Evolutionary conservation across 2,113 vertebrate species (phyloP).

Genomic region (Talpa occidentalis): DNA sequence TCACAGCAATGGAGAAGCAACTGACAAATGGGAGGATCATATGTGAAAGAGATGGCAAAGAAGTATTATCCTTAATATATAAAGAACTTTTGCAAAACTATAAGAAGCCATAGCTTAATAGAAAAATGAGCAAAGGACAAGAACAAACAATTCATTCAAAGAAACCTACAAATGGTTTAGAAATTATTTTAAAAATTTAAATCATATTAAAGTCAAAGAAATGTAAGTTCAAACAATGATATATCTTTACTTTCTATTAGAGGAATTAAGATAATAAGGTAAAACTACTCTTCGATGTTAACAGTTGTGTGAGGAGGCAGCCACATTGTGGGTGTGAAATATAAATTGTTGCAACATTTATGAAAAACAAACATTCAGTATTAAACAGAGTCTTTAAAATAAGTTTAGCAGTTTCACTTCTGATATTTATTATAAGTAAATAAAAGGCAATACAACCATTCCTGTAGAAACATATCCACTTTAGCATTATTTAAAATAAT

Average conservation of each 20-base stretch:
- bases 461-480: not conserved
- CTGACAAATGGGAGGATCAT: not conserved
- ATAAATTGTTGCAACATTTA: not conserved
- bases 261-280: not conserved
- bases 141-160: not conserved
- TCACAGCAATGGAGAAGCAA: not conserved
- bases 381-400: conserved; percentile 19
- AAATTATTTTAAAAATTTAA: not conserved
- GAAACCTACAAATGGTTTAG: not conserved
- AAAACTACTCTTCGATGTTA: not conserved
- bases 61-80: not conserved
- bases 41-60: not conserved
- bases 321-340: not conserved
- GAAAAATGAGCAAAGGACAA: not conserved
- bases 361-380: conserved; percentile 6
- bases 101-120: not conserved
- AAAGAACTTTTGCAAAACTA: conserved; percentile 40
- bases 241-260: not conserved
- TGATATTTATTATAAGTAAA: conserved; percentile 8
- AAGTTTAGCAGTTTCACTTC: not conserved
- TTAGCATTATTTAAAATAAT: conserved; percentile 15
- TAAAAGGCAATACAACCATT: not conserved
- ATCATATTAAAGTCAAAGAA: not conserved
- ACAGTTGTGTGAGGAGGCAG: not conserved
- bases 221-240: not conserved